Evolutionary conservation across 2,888 invertebrate genomes (phyloP), one percentile per base, ranked within the genome.

Genomic region (Agrochola litura): DNA sequence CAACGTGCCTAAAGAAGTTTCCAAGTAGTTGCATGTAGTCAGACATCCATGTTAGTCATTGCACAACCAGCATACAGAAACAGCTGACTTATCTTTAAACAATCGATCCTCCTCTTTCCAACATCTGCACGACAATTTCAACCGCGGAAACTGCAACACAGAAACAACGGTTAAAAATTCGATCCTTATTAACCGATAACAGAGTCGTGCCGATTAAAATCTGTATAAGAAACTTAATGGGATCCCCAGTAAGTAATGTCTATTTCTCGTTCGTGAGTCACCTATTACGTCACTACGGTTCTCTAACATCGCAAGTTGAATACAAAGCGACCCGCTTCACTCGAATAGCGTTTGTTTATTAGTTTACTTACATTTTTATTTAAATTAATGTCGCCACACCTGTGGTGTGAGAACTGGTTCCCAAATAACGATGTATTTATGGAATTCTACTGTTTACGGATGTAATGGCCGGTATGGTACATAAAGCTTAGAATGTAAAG

Each of bases 211-310:
- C 71, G 82, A 81, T 88, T 76, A 69, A 67, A 79, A 87, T 87
- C 85, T 82, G 6, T 79, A 19, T 68, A 76, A 69, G 81, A 85
- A 90, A 88, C 77, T 84, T 81, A 75, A 77, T 86, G 89, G 86
- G 84, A 89, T 88, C 88, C 84, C 83, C 83, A 37, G 76, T 82
- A 85, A 87, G 76, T 82, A 85, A 88, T 89, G 88, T 84, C 90
- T 92, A 91, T 92, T 90, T 91, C 88, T 84, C 81, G 88, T 82
- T 74, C 74, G 87, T 93, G 93, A 93, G 77, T 93, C 93, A 93
- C 56, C 22, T 49, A 63, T 92, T 90, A 89, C 92, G 92, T 93
- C 91, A 92, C 81, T 73, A 37, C 54, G 54, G 12, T 80, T 86
- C 88, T 89, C 82, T 83, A 80, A 78, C 83, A 86, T 86, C 86